Percentiles rank a stretch among this genome's conserved stretches.
These are phyloP conservation scores for Macrophya alboannulata DNA, from an alignment of 2,888 invertebrate genomes.

Conservation along the genomic window DNA sequence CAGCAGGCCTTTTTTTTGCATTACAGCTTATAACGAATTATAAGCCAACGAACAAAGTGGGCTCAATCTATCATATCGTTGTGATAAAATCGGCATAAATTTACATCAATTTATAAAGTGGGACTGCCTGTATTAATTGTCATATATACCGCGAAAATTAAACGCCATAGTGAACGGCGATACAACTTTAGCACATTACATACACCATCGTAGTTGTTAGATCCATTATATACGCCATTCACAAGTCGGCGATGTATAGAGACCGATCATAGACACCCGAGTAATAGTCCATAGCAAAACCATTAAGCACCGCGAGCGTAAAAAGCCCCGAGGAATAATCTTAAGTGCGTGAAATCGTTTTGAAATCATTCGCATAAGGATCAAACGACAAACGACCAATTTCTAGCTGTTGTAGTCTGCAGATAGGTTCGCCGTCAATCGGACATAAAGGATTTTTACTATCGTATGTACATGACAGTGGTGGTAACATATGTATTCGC, in stretches of 20 bases:
- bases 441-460: neutral
- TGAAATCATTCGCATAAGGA: conserved; percentile 11
- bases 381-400: conserved; percentile 4
- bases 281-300: conserved; percentile 29
- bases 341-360: conserved; percentile 17
- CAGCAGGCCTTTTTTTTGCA: neutral
- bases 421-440: neutral
- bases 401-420: neutral
- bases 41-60: conserved; percentile 31
- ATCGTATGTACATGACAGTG: neutral
- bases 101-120: conserved; percentile 33
- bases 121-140: conserved; percentile 38
- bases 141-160: neutral
- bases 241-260: neutral
- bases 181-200: conserved; percentile 15
- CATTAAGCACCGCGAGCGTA: neutral
- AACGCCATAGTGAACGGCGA: neutral
- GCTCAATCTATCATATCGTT: conserved; percentile 28
- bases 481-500: conserved; percentile 35
- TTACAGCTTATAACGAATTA: conserved; percentile 15
- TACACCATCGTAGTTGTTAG: conserved; percentile 4
- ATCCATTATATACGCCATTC: neutral
- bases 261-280: neutral
- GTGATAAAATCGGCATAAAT: conserved; percentile 56
- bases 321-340: neutral